These are phyloP conservation scores for Serilophus lunatus DNA, from an alignment of 2,113 vertebrate species.

Conservation along the genomic window DNA sequence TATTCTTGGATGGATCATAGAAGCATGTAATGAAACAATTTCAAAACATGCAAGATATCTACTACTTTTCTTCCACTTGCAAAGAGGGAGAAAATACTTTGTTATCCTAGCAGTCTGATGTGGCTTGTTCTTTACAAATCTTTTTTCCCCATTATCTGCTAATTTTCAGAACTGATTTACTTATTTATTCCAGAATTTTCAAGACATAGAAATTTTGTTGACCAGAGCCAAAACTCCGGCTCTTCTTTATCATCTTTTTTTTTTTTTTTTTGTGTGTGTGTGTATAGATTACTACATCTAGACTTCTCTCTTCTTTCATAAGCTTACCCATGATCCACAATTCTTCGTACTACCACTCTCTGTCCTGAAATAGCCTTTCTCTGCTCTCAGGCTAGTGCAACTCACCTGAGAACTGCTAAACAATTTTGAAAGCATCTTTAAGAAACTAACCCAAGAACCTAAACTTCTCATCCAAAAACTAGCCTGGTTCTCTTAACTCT, in stretches of 20 bases:
- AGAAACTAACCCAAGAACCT: not conserved
- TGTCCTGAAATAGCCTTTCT: not conserved
- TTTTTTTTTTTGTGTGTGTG: too few species aligned
- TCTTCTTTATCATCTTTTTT: not conserved
- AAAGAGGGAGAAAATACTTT: not conserved
- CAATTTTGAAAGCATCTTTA: not conserved
- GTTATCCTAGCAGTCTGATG: not conserved
- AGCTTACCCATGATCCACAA: not conserved
- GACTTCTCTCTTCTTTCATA: not conserved
- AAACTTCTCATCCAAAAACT: not conserved
- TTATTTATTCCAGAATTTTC: not conserved
- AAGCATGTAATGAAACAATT: not conserved
- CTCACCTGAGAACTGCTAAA: not conserved
- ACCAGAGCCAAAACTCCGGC: not conserved
- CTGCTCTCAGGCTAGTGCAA: not conserved
- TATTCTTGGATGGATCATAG: not conserved
- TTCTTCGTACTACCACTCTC: not conserved
- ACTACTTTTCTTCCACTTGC: not conserved
- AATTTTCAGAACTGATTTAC: not conserved
- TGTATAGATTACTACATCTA: too few species aligned
- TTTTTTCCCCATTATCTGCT: not conserved
- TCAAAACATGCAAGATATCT: not conserved
- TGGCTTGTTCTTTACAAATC: not conserved
- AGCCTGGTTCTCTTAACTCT: not conserved
- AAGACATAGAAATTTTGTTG: not conserved